These are phyloP conservation scores for Tyrophagus putrescentiae DNA, from an alignment of 1,140 invertebrate species.

Conservation along the genomic window DNA sequence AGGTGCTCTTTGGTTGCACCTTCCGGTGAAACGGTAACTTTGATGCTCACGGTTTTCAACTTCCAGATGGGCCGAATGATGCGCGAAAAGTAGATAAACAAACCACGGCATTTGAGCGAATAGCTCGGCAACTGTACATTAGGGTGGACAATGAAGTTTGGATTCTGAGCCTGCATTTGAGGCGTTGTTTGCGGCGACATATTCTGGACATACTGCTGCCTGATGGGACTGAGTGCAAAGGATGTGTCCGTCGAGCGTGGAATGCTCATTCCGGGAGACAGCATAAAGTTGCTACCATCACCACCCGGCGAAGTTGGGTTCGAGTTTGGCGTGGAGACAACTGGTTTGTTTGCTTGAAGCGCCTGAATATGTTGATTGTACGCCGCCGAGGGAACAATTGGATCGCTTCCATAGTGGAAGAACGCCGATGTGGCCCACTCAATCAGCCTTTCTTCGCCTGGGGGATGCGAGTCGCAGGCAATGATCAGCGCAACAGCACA, in stretches of 20 bases:
- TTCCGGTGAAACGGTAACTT: constrained; percentile 25
- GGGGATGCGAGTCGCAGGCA: constrained; percentile 50
- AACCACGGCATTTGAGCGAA: constrained; percentile 65
- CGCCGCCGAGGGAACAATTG: constrained; percentile 28
- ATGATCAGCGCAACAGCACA: constrained; percentile 73
- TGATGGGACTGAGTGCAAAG: constrained; percentile 8
- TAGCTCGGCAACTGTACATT: constrained; percentile 29
- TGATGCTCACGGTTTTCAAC: constrained; percentile 28
- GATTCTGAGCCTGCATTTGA: constrained; percentile 23
- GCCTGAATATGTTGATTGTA: neutral
- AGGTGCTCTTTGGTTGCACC: constrained; percentile 17
- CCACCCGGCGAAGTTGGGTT: neutral
- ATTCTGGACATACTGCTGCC: constrained; percentile 8
- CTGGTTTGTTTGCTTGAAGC: neutral
- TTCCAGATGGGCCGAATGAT: constrained; percentile 42
- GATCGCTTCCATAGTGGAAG: constrained; percentile 75
- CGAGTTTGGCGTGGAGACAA: neutral
- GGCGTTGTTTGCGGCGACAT: neutral
- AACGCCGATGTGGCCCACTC: constrained; percentile 82
- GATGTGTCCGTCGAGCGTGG: neutral
- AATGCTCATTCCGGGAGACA: neutral
- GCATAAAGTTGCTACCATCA: neutral
- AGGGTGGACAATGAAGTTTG: constrained; percentile 21
- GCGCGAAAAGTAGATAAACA: constrained; percentile 75
- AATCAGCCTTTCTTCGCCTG: constrained; percentile 45